Evolutionary conservation across 1,140 invertebrate genomes (phyloP).

Genomic region (Propsilocerus akamusi): DNA sequence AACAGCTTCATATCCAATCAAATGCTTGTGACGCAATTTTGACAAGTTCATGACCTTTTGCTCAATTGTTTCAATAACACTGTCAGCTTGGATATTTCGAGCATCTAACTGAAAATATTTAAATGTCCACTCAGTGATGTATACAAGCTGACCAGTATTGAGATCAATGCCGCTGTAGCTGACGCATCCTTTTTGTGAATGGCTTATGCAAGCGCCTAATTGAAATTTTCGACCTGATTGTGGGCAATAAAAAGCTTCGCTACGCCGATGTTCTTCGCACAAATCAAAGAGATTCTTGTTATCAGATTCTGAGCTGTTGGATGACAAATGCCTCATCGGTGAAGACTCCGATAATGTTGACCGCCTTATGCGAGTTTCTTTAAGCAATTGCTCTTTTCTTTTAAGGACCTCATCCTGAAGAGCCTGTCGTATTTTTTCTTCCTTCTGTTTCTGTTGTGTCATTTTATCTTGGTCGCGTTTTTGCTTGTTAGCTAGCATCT

Average conservation of each 20-base stretch:
- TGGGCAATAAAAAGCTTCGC: slow-evolving; percentile 19
- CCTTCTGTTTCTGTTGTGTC: slow-evolving; percentile 34
- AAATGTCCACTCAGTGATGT: slow-evolving; percentile 51
- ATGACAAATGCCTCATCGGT: slow-evolving; percentile 19
- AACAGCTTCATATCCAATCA: slow-evolving; percentile 53
- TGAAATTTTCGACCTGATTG: slow-evolving; percentile 19
- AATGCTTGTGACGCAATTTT: slow-evolving; percentile 46
- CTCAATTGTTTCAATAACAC: slow-evolving; percentile 36
- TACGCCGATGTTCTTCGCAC: slow-evolving; percentile 18
- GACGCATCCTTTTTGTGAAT: slow-evolving; percentile 42
- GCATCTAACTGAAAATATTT: slow-evolving; percentile 23
- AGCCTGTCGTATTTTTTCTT: slow-evolving; percentile 19
- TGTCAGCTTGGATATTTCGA: slow-evolving; percentile 17
- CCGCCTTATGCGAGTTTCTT: slow-evolving; percentile 14
- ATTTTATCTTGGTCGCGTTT: slow-evolving; percentile 37
- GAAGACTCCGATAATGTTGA: slow-evolving; percentile 8
- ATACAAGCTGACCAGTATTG: slow-evolving; percentile 42
- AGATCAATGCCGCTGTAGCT: slow-evolving; percentile 48
- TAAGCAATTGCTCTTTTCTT: slow-evolving; percentile 22
- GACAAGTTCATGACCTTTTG: slow-evolving; percentile 48
- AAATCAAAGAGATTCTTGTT: slow-evolving; percentile 15
- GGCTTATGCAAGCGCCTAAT: slow-evolving; percentile 28
- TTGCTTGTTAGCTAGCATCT: slow-evolving; percentile 51
- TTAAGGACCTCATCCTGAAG: slow-evolving; percentile 21
- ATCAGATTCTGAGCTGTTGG: slow-evolving; percentile 20